Evolutionary conservation across 1,140 invertebrate genomes (phyloP).

Genomic region (Lamellibrachia luymesi): DNA sequence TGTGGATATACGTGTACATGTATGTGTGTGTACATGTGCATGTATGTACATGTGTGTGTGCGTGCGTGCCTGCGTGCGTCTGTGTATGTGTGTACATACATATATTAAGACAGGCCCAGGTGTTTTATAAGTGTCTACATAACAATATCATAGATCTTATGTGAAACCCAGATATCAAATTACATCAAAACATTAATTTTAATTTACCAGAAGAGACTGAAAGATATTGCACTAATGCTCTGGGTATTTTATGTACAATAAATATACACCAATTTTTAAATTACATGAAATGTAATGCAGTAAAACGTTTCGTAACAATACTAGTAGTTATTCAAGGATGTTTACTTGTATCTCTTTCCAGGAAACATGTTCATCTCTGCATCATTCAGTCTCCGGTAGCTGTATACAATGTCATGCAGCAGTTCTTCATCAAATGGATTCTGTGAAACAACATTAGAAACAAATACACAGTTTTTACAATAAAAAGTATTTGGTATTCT

Average conservation of each 20-base stretch:
- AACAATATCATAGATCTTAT: too few relatives aligned
- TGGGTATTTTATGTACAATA: not conserved
- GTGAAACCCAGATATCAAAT: too few relatives aligned
- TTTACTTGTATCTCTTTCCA: constrained; percentile 58
- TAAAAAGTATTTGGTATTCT: not conserved
- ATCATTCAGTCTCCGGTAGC: constrained; percentile 67
- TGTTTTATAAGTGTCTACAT: too few relatives aligned
- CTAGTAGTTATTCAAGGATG: constrained; percentile 62
- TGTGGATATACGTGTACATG: too few relatives aligned
- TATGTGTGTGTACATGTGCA: too few relatives aligned
- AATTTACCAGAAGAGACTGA: not conserved
- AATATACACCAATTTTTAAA: not conserved
- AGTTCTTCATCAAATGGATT: constrained; percentile 74
- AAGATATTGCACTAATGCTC: not conserved
- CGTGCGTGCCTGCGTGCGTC: too few relatives aligned
- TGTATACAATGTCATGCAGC: constrained; percentile 60
- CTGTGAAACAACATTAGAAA: constrained; percentile 58
- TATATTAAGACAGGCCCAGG: too few relatives aligned
- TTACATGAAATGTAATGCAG: not conserved
- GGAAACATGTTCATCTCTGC: constrained; percentile 72
- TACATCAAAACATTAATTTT: too few relatives aligned
- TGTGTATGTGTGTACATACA: too few relatives aligned
- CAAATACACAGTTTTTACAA: constrained; percentile 38
- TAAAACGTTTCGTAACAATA: not conserved
- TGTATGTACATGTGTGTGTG: too few relatives aligned